Conservation (phyloP, 1,140 invertebrate genomes). For the Orius insidiosus region DNA sequence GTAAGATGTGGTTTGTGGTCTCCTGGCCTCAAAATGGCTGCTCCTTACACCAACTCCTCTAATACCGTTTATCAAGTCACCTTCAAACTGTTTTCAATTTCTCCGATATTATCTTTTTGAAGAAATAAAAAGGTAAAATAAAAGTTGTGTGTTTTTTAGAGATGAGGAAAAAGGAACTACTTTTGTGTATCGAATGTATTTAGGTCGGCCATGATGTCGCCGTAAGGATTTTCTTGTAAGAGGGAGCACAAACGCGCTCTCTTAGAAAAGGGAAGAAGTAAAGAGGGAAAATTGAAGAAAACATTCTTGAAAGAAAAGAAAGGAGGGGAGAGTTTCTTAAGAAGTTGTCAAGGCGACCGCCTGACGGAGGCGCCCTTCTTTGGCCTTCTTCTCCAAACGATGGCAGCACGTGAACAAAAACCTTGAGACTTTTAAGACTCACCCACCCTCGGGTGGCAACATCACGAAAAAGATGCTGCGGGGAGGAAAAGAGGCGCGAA, state of each 20-base stretch:
- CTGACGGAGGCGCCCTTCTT: background rate
- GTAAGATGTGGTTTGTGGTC: no score
- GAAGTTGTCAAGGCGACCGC: background rate
- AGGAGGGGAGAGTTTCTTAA: conserved; percentile 4
- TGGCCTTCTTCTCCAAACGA: background rate
- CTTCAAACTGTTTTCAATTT: no score
- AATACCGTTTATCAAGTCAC: background rate
- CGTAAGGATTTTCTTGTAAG: background rate
- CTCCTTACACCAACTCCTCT: background rate
- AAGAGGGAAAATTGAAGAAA: background rate
- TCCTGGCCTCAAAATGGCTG: background rate
- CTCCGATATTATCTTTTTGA: no score
- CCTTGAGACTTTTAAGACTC: no score
- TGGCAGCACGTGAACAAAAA: background rate
- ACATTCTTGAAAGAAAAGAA: conserved; percentile 1
- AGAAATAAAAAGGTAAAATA: no score
- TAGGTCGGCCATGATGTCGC: no score
- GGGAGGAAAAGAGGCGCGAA: no score
- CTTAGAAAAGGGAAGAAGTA: conserved; percentile 6
- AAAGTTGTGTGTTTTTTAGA: no score
- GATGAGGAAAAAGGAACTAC: no score
- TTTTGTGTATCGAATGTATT: no score
- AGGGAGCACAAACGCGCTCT: conserved; percentile 9
- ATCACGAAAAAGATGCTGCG: no score
- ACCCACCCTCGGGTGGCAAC: no score